Evolutionary conservation across 2,888 invertebrate genomes (phyloP), one percentile per base, ranked within the genome.

Genomic region (Agriopis leucophaearia): DNA sequence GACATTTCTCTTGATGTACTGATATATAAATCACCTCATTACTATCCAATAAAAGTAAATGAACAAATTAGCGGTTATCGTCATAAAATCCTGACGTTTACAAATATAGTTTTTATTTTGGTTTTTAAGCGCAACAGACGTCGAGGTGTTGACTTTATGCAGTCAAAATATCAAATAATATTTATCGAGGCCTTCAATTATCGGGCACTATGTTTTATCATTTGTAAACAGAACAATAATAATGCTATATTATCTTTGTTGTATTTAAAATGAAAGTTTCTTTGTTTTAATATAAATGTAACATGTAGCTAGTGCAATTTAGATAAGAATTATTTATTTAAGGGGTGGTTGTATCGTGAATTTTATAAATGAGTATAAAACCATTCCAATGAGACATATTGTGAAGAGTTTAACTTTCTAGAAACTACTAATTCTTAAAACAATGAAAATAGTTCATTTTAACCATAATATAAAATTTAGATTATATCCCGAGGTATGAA

Each of bases 221-320:
- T 44, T 7, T 5, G 42, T 13, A 15, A 45, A 15, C 45, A 45
- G 15, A 45, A n/a, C 45, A 45, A 15, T 45, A n/a, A 45, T 4
- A 8, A 47, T 9, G 4, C 16, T 16, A 47, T 7, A 8, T 16
- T 5, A 10, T 16, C 16, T 47, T 40, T 40, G 12, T 47, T 47
- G 38, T 47, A 47, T 36, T 58, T 36, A 45, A 62, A 65, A 45
- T 44, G 16, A 48, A 58, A 13, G 15, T 13, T 36, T 58, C 12
- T 51, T 59, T 50, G 62, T 66, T 69, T 61, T 60, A 73, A 66
- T 60, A 71, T 68, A 72, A 77, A 73, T 79, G 76, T 85, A 78
- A 81, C 82, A 82, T 81, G 77, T 89, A 89, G 89, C 76, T 91
- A 90, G 91, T 87, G 85, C 86, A 90, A 90, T 90, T 89, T 90